Percentiles rank a stretch among this genome's conserved stretches.
Conservation (phyloP, 2,888 invertebrate species). For the Allacma fusca region DNA sequence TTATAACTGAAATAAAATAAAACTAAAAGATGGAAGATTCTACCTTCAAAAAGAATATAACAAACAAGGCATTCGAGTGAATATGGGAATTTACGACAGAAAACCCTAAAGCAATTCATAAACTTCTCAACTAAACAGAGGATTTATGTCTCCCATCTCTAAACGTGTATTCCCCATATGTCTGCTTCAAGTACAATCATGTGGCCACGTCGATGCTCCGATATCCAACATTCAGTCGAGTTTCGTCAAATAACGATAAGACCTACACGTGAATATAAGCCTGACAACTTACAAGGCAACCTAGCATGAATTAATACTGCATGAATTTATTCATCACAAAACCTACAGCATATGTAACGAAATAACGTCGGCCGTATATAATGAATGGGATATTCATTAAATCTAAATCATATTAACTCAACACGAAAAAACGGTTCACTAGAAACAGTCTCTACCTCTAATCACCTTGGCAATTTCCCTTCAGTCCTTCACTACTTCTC, state of each 20-base stretch:
- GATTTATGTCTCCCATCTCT: background rate
- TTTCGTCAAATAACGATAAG: background rate
- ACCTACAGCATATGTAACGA: background rate
- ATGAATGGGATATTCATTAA: too few relatives aligned
- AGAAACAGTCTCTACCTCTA: too few relatives aligned
- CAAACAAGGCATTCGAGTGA: background rate
- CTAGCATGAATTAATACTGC: background rate
- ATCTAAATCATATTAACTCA: too few relatives aligned
- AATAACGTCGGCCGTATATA: background rate
- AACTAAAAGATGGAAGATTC: too few relatives aligned
- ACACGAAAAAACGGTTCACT: too few relatives aligned
- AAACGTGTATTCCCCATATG: slow-evolving; percentile 1
- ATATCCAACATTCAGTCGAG: background rate
- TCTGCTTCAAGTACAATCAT: background rate
- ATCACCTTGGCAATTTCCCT: background rate
- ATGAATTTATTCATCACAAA: background rate
- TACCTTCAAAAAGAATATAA: too few relatives aligned
- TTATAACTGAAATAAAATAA: too few relatives aligned
- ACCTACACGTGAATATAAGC: background rate
- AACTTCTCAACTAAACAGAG: background rate
- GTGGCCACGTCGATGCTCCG: slow-evolving; percentile 1
- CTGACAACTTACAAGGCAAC: background rate
- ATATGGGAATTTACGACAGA: background rate
- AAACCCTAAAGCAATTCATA: background rate
- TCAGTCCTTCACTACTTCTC: background rate